Base-by-base conservation (phyloP, 1,140 invertebrate genomes). In the Ridgeia piscesae region DNA sequence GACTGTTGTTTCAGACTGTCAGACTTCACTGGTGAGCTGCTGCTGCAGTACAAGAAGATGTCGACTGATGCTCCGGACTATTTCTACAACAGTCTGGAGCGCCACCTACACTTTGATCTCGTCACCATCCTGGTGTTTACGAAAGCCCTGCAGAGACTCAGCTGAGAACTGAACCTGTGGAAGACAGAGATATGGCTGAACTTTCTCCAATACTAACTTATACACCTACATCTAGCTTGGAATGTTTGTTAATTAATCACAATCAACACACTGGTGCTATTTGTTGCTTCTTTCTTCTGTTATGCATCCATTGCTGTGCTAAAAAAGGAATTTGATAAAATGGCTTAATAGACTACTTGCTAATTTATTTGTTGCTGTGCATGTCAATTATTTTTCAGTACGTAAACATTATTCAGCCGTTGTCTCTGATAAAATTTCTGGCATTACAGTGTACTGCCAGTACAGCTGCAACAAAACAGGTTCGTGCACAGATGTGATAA, bases 11-110 rank as follows among this genome's bases (percentile, higher is more conserved):
- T 91, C 93, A 93, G 93, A 34, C 92, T 93, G 50, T n/a, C 33
- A 33, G 89, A 89, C 34, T 93, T 92, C 34, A 88, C n/a, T 92
- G 93, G 93, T 35, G 88, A 48, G 14, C 17, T 92, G 33, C 88
- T 93, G 33, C 33, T 92, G 31, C 92, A 92, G 58, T 91, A 91
- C 35, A 92, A 42, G 91, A 93, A 92, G 91, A 92, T 93, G 89
- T 58, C 91, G 48, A 42, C 35, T 31, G 35, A 88, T 35, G 93
- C 93, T 21, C 93, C 93, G 33, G 33, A 93, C 42, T 92, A 91
- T 88, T 93, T 92, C 91, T 93, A 93, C 77, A 89, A 88, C 58
- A 91, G 77, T 48, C 92, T 93, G 33, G 91, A 92, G 35, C 35
- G 89, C 42, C 33, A 35, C 14, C 58, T 93, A 27, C 35, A 91